Evolutionary conservation across 2,113 vertebrate species (phyloP).

Genomic region (Thomomys bottae): DNA sequence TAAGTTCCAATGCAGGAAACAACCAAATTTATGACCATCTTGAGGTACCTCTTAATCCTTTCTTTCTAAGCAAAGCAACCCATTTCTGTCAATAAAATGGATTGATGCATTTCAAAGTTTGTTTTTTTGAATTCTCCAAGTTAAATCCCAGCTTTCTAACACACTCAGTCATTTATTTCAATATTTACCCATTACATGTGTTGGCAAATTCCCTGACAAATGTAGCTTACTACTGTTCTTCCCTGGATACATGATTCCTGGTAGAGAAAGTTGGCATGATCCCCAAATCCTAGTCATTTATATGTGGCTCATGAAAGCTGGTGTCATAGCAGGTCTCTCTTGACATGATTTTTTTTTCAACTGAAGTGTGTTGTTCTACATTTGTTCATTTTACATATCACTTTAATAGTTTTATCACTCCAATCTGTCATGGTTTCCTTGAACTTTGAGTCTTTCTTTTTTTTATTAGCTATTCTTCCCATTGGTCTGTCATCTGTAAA

Average conservation of each 20-base stretch:
- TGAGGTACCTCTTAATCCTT: background rate
- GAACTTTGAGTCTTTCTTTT: conserved; percentile 72
- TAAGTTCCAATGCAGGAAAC: background rate
- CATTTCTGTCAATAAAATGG: background rate
- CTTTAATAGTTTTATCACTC: conserved; percentile 59
- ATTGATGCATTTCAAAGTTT: conserved; percentile 45
- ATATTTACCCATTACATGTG: conserved; percentile 2
- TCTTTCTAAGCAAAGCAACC: background rate
- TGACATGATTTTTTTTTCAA: conserved; percentile 43
- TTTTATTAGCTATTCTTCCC: conserved; percentile 67
- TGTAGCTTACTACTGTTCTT: conserved; percentile 14
- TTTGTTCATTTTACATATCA: conserved; percentile 66
- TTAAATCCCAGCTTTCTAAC: conserved; percentile 12
- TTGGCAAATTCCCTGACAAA: background rate
- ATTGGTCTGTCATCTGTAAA: conserved; percentile 67
- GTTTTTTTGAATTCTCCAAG: background rate
- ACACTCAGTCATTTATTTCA: conserved; percentile 31
- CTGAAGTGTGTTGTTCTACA: conserved; percentile 55
- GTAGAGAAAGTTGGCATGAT: conserved; percentile 24
- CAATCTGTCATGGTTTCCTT: conserved; percentile 70
- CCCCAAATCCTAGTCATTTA: background rate
- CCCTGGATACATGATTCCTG: background rate
- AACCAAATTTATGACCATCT: background rate
- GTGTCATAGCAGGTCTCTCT: conserved; percentile 33
- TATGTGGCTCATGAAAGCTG: conserved; percentile 23